phyloP scores from a whole-genome alignment of 2,888 invertebrate genomes.

The Calameuta pallipes region DNA sequence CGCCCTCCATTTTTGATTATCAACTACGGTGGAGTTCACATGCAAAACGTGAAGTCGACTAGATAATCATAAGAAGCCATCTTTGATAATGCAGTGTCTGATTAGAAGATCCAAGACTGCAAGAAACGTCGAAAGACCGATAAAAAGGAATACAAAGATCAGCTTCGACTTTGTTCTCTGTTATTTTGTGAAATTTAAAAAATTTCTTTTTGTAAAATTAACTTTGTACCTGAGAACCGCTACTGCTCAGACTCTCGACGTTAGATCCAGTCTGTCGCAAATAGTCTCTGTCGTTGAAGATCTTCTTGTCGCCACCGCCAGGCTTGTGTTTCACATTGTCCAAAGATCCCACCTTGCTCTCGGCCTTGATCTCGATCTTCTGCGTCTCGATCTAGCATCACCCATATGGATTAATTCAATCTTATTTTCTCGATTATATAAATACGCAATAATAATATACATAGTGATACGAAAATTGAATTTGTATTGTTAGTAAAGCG shows the following conservation, averaged over 20 bases:
- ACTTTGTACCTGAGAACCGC: slow-evolving; percentile 57
- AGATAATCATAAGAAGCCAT: not conserved
- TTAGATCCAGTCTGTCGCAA: slow-evolving; percentile 75
- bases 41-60: not conserved
- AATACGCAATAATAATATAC: not conserved
- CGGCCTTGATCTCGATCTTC: slow-evolving; percentile 92
- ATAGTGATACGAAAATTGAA: not conserved
- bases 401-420: not conserved
- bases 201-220: not conserved
- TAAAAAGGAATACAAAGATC: not conserved
- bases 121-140: not conserved
- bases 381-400: slow-evolving; percentile 83
- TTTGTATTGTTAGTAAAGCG: not conserved
- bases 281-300: slow-evolving; percentile 92
- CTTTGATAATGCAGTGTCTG: not conserved
- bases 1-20: not conserved
- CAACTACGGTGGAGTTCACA: not conserved
- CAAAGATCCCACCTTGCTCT: slow-evolving; percentile 91
- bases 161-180: not conserved
- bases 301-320: slow-evolving; percentile 93
- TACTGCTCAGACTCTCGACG: slow-evolving; percentile 57
- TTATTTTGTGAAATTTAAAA: not conserved
- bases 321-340: slow-evolving; percentile 93
- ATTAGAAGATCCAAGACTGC: not conserved
- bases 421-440: not conserved